Percentiles rank a stretch among this genome's conserved stretches.
These are phyloP conservation scores for Erinaceus europaeus DNA, from an alignment of 2,113 vertebrate species.

Conservation along the genomic window DNA sequence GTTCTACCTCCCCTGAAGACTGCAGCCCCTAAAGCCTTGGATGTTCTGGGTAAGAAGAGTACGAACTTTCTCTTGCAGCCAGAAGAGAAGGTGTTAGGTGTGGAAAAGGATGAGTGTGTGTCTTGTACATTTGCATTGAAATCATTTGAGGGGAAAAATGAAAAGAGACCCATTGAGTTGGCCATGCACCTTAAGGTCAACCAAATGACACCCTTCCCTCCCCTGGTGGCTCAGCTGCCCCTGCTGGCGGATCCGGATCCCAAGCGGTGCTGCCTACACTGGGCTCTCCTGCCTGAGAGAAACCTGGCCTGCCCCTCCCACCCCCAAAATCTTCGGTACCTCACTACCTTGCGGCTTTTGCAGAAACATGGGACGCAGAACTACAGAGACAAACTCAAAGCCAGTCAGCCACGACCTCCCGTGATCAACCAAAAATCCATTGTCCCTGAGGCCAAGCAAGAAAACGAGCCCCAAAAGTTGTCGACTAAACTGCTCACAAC, in stretches of 20 bases:
- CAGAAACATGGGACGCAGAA: conserved; percentile 29
- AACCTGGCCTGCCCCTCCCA: conserved; percentile 36
- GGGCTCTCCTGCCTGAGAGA: conserved; percentile 61
- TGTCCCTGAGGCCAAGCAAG: conserved; percentile 58
- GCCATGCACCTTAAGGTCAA: conserved; percentile 22
- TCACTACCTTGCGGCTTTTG: conserved; percentile 39
- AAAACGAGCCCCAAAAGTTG: background rate
- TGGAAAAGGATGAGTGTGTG: conserved; percentile 48
- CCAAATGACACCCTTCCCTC: background rate
- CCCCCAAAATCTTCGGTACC: background rate
- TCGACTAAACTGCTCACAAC: conserved; percentile 62
- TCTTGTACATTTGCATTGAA: conserved; percentile 13
- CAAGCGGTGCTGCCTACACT: conserved; percentile 34
- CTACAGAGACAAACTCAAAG: conserved; percentile 69
- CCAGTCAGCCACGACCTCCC: conserved; percentile 15
- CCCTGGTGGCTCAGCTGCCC: background rate
- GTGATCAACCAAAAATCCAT: background rate
- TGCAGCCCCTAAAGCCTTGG: background rate
- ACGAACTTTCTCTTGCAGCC: conserved; percentile 44
- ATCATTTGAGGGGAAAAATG: conserved; percentile 27
- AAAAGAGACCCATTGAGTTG: conserved; percentile 42
- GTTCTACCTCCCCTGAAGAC: conserved; percentile 70
- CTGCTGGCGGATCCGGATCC: background rate
- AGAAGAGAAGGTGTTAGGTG: conserved; percentile 55
- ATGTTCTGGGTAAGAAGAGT: conserved; percentile 56